Base-by-base conservation (phyloP, 2,113 vertebrate species). In the Phylloscopus whistleri region DNA sequence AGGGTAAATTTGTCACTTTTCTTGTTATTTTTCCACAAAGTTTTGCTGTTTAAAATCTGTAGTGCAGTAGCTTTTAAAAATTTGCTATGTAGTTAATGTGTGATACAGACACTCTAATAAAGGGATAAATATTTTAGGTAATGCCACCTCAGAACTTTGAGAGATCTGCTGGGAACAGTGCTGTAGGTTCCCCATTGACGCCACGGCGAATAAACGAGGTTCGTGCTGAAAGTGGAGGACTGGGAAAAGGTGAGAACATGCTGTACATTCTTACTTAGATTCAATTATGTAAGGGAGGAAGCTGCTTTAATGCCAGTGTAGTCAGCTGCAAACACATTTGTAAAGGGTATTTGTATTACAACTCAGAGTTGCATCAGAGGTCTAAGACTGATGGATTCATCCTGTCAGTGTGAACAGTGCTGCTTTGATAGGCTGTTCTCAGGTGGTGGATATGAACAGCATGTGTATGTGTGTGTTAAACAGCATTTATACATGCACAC, bases 141-240 rank as follows among this genome's bases (percentile, higher is more conserved):
- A 99, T 99, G 98, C 99, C 98, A 67, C 98, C 99, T 90, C 98
- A 99, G 67, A 98, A 98, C 46, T 98, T 99, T 82, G 99, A 99
- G 90, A 98, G 97, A 44, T 96, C 97, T 41, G 94, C 97, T 58
- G 97, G 91, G 20, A 91, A 73, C 89, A 97, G 97, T 48, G 49
- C 86, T 48, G 64, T 95, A 24, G 88, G 95, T 26, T 98, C 96
- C 37, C 97, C 97, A 6, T 7, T 97, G 92, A 98, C 98, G 11
- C 97, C 98, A 21, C 94, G 97, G 64, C 97, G 98, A 53, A 90
- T 98, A n/a, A 97, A 93, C 0, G 98, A 99, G 62, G 97, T 98
- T 55, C 98, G 97, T 41, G 69, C 98, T 74, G 98, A 98, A 78
- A 43, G 64, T 8, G 97, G 96, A 96, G 96, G 94, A 22, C 73